Conservation (phyloP, 1,140 invertebrate species). For the Eriocheir sinensis region DNA sequence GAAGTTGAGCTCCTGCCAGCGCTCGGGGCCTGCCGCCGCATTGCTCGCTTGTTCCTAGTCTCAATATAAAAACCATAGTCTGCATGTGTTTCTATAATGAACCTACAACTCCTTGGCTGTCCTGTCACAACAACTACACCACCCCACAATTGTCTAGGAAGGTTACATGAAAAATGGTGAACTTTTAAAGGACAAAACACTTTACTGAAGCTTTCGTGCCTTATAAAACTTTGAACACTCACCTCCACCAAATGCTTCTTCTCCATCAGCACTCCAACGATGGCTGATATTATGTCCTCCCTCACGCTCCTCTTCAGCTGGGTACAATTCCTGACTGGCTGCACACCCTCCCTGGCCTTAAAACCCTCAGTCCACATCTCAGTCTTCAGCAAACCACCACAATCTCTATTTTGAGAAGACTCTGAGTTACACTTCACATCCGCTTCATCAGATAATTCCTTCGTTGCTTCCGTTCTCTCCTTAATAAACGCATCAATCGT, state of each 20-base stretch:
- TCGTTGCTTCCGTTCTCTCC: constrained; percentile 45
- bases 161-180: too few relatives aligned
- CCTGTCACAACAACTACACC: too few relatives aligned
- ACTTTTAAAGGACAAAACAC: too few relatives aligned
- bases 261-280: constrained; percentile 84
- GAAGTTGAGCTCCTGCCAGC: too few relatives aligned
- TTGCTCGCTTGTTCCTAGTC: too few relatives aligned
- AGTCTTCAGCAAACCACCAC: background rate
- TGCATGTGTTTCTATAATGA: too few relatives aligned
- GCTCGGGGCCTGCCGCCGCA: too few relatives aligned
- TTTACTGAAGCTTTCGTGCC: background rate
- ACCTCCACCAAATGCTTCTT: constrained; percentile 81
- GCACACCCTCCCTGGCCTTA: constrained; percentile 86
- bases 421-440: background rate
- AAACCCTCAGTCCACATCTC: constrained; percentile 83
- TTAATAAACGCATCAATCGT: constrained; percentile 79
- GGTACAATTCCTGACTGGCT: constrained; percentile 93
- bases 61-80: too few relatives aligned
- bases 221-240: constrained; percentile 70
- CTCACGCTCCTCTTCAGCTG: constrained; percentile 88
- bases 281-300: constrained; percentile 85
- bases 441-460: background rate
- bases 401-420: background rate
- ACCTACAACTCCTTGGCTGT: too few relatives aligned
- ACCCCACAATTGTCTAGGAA: too few relatives aligned